Evolutionary conservation across 92 coral and sea anemone species (phyloP).

Genomic region (Palythoa caribaeorum): DNA sequence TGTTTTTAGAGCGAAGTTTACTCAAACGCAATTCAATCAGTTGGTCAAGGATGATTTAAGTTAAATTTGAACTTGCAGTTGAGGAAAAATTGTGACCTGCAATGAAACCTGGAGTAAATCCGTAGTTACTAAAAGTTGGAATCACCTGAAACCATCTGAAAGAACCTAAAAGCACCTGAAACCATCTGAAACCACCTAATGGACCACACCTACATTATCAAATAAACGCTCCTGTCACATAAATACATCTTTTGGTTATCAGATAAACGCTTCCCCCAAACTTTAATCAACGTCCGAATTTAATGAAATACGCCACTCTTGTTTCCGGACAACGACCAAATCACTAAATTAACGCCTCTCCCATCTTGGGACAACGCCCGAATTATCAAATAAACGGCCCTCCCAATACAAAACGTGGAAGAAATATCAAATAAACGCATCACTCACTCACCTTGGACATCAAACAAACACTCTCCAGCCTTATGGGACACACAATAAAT

Average conservation of each 20-base stretch:
- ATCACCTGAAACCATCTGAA: not conserved
- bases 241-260: not conserved
- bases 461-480: not conserved
- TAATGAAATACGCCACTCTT: not conserved
- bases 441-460: not conserved
- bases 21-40: too few relatives aligned
- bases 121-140: conserved; percentile 33
- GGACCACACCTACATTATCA: not conserved
- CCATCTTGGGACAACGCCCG: not conserved
- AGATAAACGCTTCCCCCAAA: not conserved
- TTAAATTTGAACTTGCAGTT: too few relatives aligned
- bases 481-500: not conserved
- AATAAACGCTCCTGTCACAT: not conserved
- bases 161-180: too few relatives aligned
- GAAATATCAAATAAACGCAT: not conserved
- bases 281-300: not conserved
- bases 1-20: too few relatives aligned
- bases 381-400: not conserved
- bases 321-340: not conserved
- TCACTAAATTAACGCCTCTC: too few relatives aligned
- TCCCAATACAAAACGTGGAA: not conserved
- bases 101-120: too few relatives aligned
- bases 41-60: too few relatives aligned
- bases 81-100: too few relatives aligned
- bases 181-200: not conserved